These are phyloP conservation scores for Orthosia cruda DNA, from an alignment of 2,888 invertebrate genomes.

Conservation along the genomic window DNA sequence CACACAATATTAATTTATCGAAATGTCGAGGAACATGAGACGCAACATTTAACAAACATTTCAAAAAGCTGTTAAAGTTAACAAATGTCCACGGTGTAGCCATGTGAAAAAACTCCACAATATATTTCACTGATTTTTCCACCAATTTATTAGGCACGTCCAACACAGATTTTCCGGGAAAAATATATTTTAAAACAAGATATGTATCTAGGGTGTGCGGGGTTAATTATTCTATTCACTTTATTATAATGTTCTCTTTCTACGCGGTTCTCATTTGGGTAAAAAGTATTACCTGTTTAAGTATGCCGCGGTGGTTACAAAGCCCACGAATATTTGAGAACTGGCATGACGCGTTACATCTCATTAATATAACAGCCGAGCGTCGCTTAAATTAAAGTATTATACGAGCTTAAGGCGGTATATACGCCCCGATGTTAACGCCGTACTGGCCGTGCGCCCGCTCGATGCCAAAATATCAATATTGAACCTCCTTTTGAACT, in stretches of 20 bases:
- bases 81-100: conserved; percentile 50
- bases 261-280: conserved; percentile 62
- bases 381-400: conserved; percentile 58
- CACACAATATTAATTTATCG: conserved; percentile 46
- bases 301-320: conserved; percentile 62
- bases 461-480: too few relatives aligned
- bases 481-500: too few relatives aligned
- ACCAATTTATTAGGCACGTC: conserved; percentile 63
- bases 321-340: conserved; percentile 63
- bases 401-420: conserved; percentile 44
- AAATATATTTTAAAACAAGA: conserved; percentile 60
- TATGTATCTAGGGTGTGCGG: conserved; percentile 58
- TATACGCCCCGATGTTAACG: too few relatives aligned
- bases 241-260: conserved; percentile 63
- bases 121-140: conserved; percentile 61
- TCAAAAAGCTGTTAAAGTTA: conserved; percentile 57
- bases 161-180: conserved; percentile 54
- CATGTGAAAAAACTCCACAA: conserved; percentile 54
- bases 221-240: conserved; percentile 69
- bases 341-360: conserved; percentile 62
- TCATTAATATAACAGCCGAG: conserved; percentile 62
- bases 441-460: too few relatives aligned
- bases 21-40: conserved; percentile 43
- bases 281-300: conserved; percentile 65
- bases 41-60: conserved; percentile 49